phyloP scores from a whole-genome alignment of 2,113 vertebrate species.

The Orycteropus afer region DNA sequence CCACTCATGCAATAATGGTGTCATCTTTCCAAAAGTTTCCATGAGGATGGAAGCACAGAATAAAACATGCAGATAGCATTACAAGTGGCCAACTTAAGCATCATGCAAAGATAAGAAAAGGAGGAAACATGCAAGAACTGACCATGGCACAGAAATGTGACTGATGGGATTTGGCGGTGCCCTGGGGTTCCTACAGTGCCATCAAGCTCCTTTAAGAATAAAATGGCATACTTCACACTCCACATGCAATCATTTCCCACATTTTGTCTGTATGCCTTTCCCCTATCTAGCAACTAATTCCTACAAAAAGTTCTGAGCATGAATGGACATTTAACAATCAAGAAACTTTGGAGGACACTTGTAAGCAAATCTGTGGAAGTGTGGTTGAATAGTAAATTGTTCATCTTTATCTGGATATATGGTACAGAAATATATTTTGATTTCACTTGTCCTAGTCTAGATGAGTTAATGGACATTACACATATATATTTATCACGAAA shows the following conservation, averaged over 20 bases:
- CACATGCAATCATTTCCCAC: neutral
- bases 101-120: neutral
- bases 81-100: neutral
- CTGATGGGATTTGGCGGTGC: neutral
- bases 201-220: constrained; percentile 12
- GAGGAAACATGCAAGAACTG: neutral
- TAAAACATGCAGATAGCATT: neutral
- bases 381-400: neutral
- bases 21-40: constrained; percentile 10
- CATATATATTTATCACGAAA: constrained; percentile 28
- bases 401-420: neutral
- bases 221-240: neutral
- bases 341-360: neutral
- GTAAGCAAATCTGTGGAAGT: neutral
- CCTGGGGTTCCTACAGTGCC: neutral
- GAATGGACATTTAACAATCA: neutral
- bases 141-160: neutral
- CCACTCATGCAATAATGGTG: neutral
- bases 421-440: neutral
- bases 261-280: neutral
- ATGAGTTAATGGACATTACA: neutral
- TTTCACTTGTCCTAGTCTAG: neutral
- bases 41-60: neutral
- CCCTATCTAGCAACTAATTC: constrained; percentile 5
- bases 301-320: neutral